Evolutionary conservation across 2,888 invertebrate genomes (phyloP).

Genomic region (Heterodera filipjevi): DNA sequence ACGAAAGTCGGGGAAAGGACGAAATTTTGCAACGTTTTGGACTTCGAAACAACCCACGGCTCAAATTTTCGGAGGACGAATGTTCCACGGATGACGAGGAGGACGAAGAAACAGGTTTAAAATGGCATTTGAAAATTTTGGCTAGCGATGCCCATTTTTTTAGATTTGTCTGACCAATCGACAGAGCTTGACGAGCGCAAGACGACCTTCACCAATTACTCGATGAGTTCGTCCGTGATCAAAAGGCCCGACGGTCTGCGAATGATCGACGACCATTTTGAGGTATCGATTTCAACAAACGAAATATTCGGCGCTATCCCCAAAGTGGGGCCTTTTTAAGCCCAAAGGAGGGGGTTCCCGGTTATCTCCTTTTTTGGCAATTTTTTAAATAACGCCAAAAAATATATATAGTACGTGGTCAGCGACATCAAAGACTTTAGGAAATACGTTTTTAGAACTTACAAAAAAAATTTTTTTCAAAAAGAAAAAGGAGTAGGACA

Average conservation of each 20-base stretch:
- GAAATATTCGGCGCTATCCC: too few species aligned
- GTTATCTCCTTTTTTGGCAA: too few species aligned
- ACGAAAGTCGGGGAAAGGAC: conserved; percentile 44
- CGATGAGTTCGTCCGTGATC: conserved; percentile 88
- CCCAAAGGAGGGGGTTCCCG: too few species aligned
- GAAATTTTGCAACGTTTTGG: conserved; percentile 41
- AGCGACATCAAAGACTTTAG: too few species aligned
- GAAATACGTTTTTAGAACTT: too few species aligned
- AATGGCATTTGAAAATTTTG: too few species aligned
- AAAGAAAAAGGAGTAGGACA: too few species aligned
- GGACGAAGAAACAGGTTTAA: conserved; percentile 19
- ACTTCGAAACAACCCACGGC: conserved; percentile 15
- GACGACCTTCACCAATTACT: conserved; percentile 88
- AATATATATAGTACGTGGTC: too few species aligned
- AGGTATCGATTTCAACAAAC: too few species aligned
- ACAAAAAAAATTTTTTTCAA: too few species aligned
- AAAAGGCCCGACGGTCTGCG: conserved; percentile 77
- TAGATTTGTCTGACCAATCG: not conserved
- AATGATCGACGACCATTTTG: conserved; percentile 80
- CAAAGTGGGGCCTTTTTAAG: too few species aligned
- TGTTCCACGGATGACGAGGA: conserved; percentile 29
- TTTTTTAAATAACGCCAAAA: too few species aligned
- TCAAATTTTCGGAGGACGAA: conserved; percentile 35
- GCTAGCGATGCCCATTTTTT: not conserved
- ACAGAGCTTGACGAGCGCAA: conserved; percentile 67